Evolutionary conservation across 35 echinoderm and acorn worm species (phyloP), one percentile per base, ranked within the genome.

Genomic region (Anneissia japonica): DNA sequence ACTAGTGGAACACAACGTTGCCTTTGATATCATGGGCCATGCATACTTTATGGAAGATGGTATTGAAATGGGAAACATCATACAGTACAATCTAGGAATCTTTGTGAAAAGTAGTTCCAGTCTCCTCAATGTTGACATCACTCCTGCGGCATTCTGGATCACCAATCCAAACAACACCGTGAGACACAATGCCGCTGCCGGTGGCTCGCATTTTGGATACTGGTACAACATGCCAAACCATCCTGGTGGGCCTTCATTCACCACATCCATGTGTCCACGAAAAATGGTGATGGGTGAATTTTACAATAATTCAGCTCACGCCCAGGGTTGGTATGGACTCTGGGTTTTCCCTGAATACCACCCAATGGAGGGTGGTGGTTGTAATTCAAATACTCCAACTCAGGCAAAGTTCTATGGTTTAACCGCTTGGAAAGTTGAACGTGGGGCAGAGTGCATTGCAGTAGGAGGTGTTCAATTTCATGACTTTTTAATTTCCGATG

Each of bases 21-120:
- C 88, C 0, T 94, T 79, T 51, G 87, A 94, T 31, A 64, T 94
- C 84, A 94, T 94, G 92, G 92, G 92, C 4, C 92, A 90, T 40
- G 88, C 88, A 0, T 90, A 46, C 84, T 94, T 94, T 76, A 73
- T 90, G 88, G 92, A 94, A 39, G 92, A 94, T 73, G 92, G 88
- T 31, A 94, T 87, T 37, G 92, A 94, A 74, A 94, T 88, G 35
- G 82, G 80, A 6, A 94, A 94, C 84, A 90, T 81, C 88, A 90
- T 94, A 79, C 92, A 94, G 84, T 94, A 94, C 64, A 94, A 94
- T 39, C 72, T 94, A 34, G 92, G 82, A 32, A 74, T 94, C 30
- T 90, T 94, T 79, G 92, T 94, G 19, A 89, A 87, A 30, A 56
- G 83, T 19, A 90, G 92, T 51, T 90, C 76, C 35, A 94, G 92